Conservation (phyloP, 2,888 invertebrate genomes). For the Eupithecia abbreviata region DNA sequence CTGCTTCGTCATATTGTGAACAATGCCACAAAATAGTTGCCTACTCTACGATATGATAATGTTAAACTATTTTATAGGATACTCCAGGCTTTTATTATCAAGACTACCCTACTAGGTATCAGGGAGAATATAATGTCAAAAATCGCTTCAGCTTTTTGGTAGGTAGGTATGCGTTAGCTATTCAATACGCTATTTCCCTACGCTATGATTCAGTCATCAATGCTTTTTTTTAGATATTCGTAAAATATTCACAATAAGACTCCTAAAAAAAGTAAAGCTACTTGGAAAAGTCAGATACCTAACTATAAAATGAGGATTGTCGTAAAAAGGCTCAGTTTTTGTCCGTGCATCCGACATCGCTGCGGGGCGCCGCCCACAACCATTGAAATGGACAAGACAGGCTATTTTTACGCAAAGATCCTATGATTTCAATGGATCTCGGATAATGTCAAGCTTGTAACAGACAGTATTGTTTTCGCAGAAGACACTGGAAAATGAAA, state of each 20-base stretch:
- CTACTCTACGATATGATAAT: not conserved
- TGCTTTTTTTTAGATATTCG: not conserved
- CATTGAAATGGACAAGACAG: slow-evolving; percentile 55
- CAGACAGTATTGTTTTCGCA: slow-evolving; percentile 29
- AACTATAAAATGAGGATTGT: slow-evolving; percentile 56
- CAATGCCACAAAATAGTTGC: slow-evolving; percentile 1
- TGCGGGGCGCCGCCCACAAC: slow-evolving; percentile 45
- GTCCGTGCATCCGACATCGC: slow-evolving; percentile 46
- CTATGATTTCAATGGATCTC: slow-evolving; percentile 52
- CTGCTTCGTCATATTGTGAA: not conserved
- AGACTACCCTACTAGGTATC: not conserved
- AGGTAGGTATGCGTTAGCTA: not conserved
- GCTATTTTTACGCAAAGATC: slow-evolving; percentile 55
- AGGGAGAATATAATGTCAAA: not conserved
- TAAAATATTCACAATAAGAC: slow-evolving; percentile 9
- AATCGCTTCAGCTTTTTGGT: not conserved
- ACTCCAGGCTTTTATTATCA: not conserved
- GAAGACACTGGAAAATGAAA: slow-evolving; percentile 12
- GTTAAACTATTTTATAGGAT: not conserved
- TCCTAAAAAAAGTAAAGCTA: slow-evolving; percentile 58
- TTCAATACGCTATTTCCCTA: not conserved
- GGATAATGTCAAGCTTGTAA: slow-evolving; percentile 36
- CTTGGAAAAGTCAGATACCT: slow-evolving; percentile 44
- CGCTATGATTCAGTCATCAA: not conserved
- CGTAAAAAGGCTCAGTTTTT: slow-evolving; percentile 54